Conservation (phyloP, 2,797 vertebrate species). For the Lacerta bilineata region DNA sequence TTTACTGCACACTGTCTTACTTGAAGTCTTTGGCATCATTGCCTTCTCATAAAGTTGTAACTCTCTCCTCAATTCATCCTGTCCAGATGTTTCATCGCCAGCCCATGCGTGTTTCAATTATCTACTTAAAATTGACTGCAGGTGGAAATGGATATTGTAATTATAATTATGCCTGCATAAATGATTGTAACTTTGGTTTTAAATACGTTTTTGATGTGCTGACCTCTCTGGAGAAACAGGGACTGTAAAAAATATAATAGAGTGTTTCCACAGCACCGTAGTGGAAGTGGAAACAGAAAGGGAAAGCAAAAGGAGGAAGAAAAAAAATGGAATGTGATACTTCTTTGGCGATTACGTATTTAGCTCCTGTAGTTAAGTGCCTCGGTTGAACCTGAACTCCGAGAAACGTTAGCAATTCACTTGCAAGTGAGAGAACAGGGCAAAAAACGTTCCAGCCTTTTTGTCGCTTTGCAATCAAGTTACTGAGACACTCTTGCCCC, state of each 20-base stretch:
- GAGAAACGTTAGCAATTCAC: fast-evolving
- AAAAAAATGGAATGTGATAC: constrained; percentile 21
- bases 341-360: background rate
- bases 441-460: background rate
- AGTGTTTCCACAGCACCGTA: background rate
- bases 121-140: constrained; percentile 64
- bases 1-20: constrained; percentile 13
- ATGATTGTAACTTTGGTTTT: constrained; percentile 67
- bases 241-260: constrained; percentile 50
- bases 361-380: background rate
- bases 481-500: background rate
- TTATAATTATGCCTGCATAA: constrained; percentile 60
- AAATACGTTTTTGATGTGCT: constrained; percentile 40
- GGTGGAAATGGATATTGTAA: constrained; percentile 65
- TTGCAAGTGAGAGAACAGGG: constrained; percentile 7
- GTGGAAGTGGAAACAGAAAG: background rate
- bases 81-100: constrained; percentile 63
- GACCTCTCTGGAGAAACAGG: constrained; percentile 39
- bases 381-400: background rate
- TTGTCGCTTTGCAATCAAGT: background rate
- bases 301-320: background rate
- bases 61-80: constrained; percentile 50
- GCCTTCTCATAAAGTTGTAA: constrained; percentile 10
- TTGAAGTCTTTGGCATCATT: constrained; percentile 3
- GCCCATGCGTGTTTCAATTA: constrained; percentile 55